phyloP scores from a whole-genome alignment of 2,113 vertebrate species.

The Solenodon paradoxus region DNA sequence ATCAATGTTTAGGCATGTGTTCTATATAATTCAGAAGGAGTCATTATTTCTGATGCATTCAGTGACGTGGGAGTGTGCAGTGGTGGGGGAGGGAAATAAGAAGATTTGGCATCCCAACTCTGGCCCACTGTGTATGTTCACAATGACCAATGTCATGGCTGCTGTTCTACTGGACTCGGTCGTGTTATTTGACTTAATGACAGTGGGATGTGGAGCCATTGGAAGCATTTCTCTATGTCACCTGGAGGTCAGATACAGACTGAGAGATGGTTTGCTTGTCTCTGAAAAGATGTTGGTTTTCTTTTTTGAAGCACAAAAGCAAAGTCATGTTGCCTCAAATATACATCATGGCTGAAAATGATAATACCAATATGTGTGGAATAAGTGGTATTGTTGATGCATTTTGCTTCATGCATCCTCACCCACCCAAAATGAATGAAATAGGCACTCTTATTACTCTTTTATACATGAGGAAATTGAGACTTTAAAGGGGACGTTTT shows the following conservation, averaged over 20 bases:
- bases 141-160: neutral
- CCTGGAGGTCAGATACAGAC: neutral
- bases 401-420: neutral
- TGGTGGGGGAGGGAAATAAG: no score
- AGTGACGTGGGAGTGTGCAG: neutral
- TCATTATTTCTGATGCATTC: neutral
- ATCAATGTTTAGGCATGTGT: neutral
- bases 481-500: neutral
- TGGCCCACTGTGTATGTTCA: neutral
- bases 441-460: neutral
- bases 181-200: neutral
- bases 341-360: neutral
- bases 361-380: neutral
- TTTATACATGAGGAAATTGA: neutral
- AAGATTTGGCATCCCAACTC: neutral
- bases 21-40: neutral
- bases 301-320: neutral
- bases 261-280: neutral
- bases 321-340: neutral
- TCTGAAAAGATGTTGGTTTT: slow-evolving; percentile 14
- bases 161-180: neutral
- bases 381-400: neutral
- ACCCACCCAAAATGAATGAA: neutral
- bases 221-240: neutral
- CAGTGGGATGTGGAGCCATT: neutral